phyloP scores from a whole-genome alignment of 1,140 invertebrate genomes.

The Ruditapes philippinarum region DNA sequence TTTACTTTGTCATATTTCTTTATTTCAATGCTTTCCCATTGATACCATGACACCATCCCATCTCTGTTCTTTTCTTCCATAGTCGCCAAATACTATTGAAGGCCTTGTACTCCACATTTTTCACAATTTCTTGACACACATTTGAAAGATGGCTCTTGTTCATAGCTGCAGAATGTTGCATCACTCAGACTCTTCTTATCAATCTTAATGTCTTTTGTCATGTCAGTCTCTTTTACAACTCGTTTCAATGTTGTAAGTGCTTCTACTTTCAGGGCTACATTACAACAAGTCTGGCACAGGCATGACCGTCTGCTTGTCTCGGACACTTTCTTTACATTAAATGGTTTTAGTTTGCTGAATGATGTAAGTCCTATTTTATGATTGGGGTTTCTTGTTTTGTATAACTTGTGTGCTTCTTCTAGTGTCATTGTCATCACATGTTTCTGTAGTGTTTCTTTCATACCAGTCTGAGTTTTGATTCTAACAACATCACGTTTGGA shows the following conservation, averaged over 20 bases:
- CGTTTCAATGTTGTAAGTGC: no score
- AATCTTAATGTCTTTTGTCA: no score
- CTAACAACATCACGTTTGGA: slow-evolving; percentile 12
- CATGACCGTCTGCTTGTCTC: slow-evolving; percentile 53
- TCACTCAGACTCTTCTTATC: not conserved
- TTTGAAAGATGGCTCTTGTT: not conserved
- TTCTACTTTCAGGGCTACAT: slow-evolving; percentile 38
- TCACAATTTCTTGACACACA: not conserved
- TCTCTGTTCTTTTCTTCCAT: not conserved
- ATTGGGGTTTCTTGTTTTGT: not conserved
- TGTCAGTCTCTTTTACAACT: no score
- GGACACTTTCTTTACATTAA: slow-evolving; percentile 28
- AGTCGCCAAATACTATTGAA: not conserved
- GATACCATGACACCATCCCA: not conserved
- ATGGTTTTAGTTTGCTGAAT: slow-evolving; percentile 56
- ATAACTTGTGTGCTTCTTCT: slow-evolving; percentile 4
- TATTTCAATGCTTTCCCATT: not conserved
- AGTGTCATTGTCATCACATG: slow-evolving; percentile 37
- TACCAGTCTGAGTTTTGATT: not conserved
- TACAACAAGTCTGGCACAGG: slow-evolving; percentile 53
- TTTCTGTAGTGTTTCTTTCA: not conserved
- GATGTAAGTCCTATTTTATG: not conserved
- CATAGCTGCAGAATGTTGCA: slow-evolving; percentile 18
- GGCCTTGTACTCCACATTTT: not conserved
- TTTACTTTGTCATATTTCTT: not conserved